These are phyloP conservation scores for Thera obeliscata DNA, from an alignment of 2,888 invertebrate species.

Conservation along the genomic window DNA sequence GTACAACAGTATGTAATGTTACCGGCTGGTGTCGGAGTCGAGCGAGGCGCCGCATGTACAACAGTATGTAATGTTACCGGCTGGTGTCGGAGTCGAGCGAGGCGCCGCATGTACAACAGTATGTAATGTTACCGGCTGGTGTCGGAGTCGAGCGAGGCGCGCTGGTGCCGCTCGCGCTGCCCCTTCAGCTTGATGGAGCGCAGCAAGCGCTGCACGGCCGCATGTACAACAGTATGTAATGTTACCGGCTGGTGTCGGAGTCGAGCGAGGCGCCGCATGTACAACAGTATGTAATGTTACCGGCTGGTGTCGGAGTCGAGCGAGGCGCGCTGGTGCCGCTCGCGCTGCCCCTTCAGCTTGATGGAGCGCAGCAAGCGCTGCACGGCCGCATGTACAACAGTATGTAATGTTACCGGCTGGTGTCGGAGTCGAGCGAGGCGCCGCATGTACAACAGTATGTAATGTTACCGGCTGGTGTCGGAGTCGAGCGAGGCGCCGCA, in stretches of 20 bases:
- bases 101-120: slow-evolving; percentile 55
- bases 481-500: slow-evolving; percentile 54
- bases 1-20: slow-evolving; percentile 47
- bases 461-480: slow-evolving; percentile 50
- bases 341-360: slow-evolving; percentile 48
- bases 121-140: slow-evolving; percentile 48
- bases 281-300: slow-evolving; percentile 51
- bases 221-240: slow-evolving; percentile 49
- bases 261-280: slow-evolving; percentile 52
- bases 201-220: slow-evolving; percentile 88
- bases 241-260: slow-evolving; percentile 54
- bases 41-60: slow-evolving; percentile 61
- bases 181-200: slow-evolving; percentile 60
- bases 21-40: slow-evolving; percentile 57
- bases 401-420: slow-evolving; percentile 48
- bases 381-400: slow-evolving; percentile 85
- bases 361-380: slow-evolving; percentile 86
- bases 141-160: slow-evolving; percentile 52
- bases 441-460: slow-evolving; percentile 53
- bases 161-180: slow-evolving; percentile 43
- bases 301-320: slow-evolving; percentile 54
- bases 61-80: slow-evolving; percentile 44
- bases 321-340: slow-evolving; percentile 45
- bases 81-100: slow-evolving; percentile 53
- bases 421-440: slow-evolving; percentile 51